Conservation (phyloP, 2,888 invertebrate species). For the Campoplex capitator region DNA sequence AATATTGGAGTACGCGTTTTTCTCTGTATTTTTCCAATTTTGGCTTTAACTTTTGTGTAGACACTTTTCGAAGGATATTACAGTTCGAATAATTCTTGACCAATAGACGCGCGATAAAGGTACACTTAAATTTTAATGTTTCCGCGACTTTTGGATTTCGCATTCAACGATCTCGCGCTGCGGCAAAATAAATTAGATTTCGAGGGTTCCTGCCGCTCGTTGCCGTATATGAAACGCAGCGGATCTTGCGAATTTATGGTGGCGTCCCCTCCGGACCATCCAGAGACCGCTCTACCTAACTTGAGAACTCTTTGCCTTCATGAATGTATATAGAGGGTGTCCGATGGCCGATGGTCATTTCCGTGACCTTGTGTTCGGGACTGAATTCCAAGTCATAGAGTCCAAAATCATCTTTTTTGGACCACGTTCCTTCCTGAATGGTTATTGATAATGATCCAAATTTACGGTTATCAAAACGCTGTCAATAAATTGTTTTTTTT, state of each 20-base stretch:
- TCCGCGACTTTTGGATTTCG: slow-evolving; percentile 43
- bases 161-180: slow-evolving; percentile 44
- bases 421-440: neutral
- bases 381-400: neutral
- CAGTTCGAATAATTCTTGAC: neutral
- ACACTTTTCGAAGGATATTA: neutral
- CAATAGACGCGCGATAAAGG: slow-evolving; percentile 30
- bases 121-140: slow-evolving; percentile 51
- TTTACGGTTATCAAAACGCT: neutral
- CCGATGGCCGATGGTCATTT: neutral
- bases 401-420: neutral
- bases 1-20: neutral
- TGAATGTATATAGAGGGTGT: slow-evolving; percentile 20
- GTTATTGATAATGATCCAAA: neutral
- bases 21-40: neutral
- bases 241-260: slow-evolving; percentile 60
- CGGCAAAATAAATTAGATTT: slow-evolving; percentile 65
- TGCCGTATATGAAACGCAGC: slow-evolving; percentile 55
- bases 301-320: slow-evolving; percentile 48
- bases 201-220: slow-evolving; percentile 33
- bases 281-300: slow-evolving; percentile 30
- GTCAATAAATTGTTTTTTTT: too few relatives aligned
- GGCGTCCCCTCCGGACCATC: slow-evolving; percentile 60
- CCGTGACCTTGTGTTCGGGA: neutral
- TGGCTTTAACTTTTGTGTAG: neutral